A percentile compares a stretch with the other conserved stretches of the same genome.
These are phyloP conservation scores for Aramus guarauna DNA, from an alignment of 2,113 vertebrate species.

Conservation along the genomic window DNA sequence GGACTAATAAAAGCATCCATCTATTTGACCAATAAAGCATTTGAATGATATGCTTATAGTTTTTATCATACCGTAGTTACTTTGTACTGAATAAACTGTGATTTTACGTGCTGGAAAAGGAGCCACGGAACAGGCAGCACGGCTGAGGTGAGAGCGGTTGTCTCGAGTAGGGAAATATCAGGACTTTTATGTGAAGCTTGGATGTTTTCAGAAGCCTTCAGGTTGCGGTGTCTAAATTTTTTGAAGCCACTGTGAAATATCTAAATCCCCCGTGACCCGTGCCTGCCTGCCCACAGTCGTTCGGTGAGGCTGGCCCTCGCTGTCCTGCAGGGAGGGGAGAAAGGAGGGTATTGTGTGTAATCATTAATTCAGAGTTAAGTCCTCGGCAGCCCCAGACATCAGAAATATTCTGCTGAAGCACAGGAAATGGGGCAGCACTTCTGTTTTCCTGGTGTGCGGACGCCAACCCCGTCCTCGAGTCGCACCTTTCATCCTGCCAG, in stretches of 20 bases:
- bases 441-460: constrained; percentile 53
- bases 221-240: constrained; percentile 34
- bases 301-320: constrained; percentile 45
- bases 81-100: constrained; percentile 74
- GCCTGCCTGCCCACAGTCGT: constrained; percentile 33
- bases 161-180: constrained; percentile 7
- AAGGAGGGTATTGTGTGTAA: constrained; percentile 60
- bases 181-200: neutral
- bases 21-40: constrained; percentile 81
- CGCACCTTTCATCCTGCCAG: constrained; percentile 52
- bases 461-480: constrained; percentile 25
- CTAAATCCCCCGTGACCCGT: constrained; percentile 32
- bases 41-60: constrained; percentile 76
- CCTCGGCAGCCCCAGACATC: constrained; percentile 50
- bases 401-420: constrained; percentile 53
- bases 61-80: constrained; percentile 68
- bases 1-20: constrained; percentile 82
- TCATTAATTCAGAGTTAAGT: constrained; percentile 65
- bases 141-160: constrained; percentile 7
- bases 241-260: constrained; percentile 54
- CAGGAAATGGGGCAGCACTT: constrained; percentile 63
- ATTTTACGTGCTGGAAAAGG: constrained; percentile 64
- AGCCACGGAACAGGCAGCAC: constrained; percentile 2
- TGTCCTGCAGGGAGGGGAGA: constrained; percentile 58
- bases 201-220: constrained; percentile 48